phyloP scores from a whole-genome alignment of 2,888 invertebrate genomes.

The Pachycephus smyrnensis region DNA sequence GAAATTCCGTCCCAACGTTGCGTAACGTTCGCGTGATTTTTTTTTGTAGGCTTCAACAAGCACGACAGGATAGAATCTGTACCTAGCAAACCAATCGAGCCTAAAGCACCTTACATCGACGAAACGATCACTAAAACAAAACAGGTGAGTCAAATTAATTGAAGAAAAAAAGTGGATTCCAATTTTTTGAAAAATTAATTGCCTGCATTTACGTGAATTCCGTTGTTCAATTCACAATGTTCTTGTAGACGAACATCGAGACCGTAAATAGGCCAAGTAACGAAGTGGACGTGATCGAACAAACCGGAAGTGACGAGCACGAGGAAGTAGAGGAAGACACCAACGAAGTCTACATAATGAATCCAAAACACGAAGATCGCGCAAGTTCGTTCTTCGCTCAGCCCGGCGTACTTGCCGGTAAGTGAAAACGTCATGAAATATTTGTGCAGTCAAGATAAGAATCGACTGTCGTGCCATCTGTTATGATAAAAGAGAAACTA shows the following conservation, averaged over 20 bases:
- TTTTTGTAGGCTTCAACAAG: constrained; percentile 47
- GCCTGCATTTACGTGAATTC: neutral
- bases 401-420: constrained; percentile 93
- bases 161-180: neutral
- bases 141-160: constrained; percentile 43
- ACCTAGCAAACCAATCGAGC: constrained; percentile 55
- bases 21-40: neutral
- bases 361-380: constrained; percentile 84
- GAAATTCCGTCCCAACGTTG: neutral
- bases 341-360: constrained; percentile 83
- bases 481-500: neutral
- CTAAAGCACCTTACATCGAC: constrained; percentile 54
- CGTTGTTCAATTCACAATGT: neutral
- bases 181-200: constrained; percentile 6
- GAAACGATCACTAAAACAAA: constrained; percentile 48
- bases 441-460: neutral
- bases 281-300: constrained; percentile 54
- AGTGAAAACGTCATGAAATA: constrained; percentile 33
- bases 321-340: constrained; percentile 64
- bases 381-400: constrained; percentile 94
- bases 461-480: neutral
- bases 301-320: constrained; percentile 52
- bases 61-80: constrained; percentile 58
- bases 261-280: constrained; percentile 55
- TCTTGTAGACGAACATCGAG: constrained; percentile 50